Conservation (phyloP, 2,888 invertebrate genomes). For the Candidula unifasciata region DNA sequence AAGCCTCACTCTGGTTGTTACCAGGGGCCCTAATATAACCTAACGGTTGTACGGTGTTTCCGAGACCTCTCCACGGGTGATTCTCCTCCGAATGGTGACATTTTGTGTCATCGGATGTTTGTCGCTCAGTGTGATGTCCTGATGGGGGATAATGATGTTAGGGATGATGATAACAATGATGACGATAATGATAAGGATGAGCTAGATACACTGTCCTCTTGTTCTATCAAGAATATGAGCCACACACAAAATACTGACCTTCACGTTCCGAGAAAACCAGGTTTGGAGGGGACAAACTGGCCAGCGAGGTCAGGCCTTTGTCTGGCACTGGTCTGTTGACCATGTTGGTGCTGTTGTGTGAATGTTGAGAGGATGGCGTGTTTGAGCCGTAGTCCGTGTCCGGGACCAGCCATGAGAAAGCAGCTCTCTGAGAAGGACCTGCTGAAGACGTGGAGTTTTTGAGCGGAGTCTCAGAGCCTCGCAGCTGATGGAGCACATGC, state of each 20-base stretch:
- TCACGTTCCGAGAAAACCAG: neutral
- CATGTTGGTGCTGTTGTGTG: neutral
- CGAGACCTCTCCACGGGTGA: too few species aligned
- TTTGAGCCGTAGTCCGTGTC: neutral
- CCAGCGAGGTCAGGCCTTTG: neutral
- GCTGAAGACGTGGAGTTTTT: neutral
- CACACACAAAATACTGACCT: neutral
- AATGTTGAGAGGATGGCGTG: neutral
- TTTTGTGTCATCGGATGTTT: too few species aligned
- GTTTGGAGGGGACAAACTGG: neutral
- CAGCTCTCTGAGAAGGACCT: neutral
- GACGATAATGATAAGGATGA: neutral
- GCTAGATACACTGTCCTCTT: too few species aligned
- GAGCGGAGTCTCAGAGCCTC: neutral
- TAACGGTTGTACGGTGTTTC: too few species aligned
- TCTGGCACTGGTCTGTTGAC: neutral
- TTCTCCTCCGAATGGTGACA: too few species aligned
- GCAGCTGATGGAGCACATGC: neutral
- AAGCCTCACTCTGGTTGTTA: neutral
- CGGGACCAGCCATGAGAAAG: neutral
- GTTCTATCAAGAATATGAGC: neutral
- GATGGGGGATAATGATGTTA: neutral
- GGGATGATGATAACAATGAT: neutral
- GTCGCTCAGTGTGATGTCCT: too few species aligned
- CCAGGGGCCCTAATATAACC: too few species aligned